Percentiles rank a stretch among this genome's conserved stretches.
phyloP scores from a whole-genome alignment of 2,888 invertebrate species.

The Lymantria monacha region DNA sequence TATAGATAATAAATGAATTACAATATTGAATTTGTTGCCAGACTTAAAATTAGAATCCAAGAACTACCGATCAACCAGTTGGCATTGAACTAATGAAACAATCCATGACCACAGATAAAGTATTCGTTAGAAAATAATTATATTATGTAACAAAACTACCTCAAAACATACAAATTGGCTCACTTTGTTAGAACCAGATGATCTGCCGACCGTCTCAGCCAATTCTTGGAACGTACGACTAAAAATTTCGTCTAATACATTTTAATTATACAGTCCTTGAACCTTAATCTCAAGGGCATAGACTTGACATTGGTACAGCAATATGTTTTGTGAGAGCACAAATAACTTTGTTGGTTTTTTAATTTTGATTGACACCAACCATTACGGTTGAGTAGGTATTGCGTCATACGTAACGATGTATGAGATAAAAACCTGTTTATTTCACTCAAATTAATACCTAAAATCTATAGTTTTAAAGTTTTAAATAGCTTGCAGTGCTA shows the following conservation, averaged over 20 bases:
- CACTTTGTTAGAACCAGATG: neutral
- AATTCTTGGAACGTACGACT: conserved; percentile 62
- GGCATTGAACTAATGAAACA: too few species aligned
- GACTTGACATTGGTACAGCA: conserved; percentile 43
- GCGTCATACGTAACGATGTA: conserved; percentile 74
- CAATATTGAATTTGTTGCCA: too few species aligned
- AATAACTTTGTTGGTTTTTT: conserved; percentile 68
- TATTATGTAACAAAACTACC: conserved; percentile 8
- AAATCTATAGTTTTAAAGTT: conserved; percentile 16
- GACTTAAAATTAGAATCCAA: too few species aligned
- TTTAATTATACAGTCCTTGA: conserved; percentile 17
- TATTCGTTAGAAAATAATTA: neutral
- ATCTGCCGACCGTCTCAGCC: conserved; percentile 45
- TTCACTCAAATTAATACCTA: conserved; percentile 30
- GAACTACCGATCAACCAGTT: too few species aligned
- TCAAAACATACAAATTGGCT: conserved; percentile 34
- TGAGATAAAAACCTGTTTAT: conserved; percentile 42
- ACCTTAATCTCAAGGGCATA: conserved; percentile 35
- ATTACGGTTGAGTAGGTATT: conserved; percentile 76
- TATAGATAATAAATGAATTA: too few species aligned
- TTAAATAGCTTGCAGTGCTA: conserved; percentile 11
- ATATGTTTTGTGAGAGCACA: conserved; percentile 46
- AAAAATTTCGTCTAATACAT: conserved; percentile 39
- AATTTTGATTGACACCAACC: conserved; percentile 82
- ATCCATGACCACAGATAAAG: too few species aligned